Percentiles rank a stretch among this genome's conserved stretches.
phyloP scores from a whole-genome alignment of 1,140 invertebrate genomes.

The Neodiprion fabricii region DNA sequence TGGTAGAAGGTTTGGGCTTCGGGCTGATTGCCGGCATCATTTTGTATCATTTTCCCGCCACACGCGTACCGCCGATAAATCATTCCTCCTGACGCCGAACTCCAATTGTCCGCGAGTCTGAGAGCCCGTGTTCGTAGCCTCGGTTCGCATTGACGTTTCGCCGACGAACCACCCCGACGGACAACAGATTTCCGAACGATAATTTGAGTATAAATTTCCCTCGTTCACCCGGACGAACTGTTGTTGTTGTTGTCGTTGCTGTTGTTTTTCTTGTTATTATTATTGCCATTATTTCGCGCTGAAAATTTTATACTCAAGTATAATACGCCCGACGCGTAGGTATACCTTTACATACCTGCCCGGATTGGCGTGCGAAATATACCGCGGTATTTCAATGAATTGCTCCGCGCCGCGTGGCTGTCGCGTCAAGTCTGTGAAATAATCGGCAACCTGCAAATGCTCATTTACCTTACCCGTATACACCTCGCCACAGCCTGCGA shows the following conservation, averaged over 20 bases:
- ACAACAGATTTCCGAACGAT: constrained; percentile 44
- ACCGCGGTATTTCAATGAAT: constrained; percentile 21
- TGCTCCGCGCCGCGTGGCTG: constrained; percentile 14
- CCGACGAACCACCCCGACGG: neutral
- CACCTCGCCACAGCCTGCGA: too few species aligned
- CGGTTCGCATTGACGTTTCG: neutral
- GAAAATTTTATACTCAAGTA: constrained; percentile 24
- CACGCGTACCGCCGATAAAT: constrained; percentile 52
- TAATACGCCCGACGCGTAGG: neutral
- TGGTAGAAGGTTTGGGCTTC: constrained; percentile 11
- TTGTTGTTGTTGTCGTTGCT: constrained; percentile 12
- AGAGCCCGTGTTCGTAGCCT: neutral
- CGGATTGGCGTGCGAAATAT: constrained; percentile 19
- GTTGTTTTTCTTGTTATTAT: constrained; percentile 8
- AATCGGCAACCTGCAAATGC: too few species aligned
- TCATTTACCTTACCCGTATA: too few species aligned
- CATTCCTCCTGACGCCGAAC: constrained; percentile 38
- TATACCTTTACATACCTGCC: neutral
- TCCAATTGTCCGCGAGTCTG: constrained; percentile 42
- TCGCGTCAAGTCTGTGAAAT: neutral
- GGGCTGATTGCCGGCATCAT: constrained; percentile 41
- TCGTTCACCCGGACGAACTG: constrained; percentile 28
- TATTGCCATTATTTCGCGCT: constrained; percentile 36
- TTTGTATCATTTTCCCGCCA: constrained; percentile 56
- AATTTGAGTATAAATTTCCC: constrained; percentile 55